phyloP scores from a whole-genome alignment of 2,113 vertebrate species.

The Meriones unguiculatus region DNA sequence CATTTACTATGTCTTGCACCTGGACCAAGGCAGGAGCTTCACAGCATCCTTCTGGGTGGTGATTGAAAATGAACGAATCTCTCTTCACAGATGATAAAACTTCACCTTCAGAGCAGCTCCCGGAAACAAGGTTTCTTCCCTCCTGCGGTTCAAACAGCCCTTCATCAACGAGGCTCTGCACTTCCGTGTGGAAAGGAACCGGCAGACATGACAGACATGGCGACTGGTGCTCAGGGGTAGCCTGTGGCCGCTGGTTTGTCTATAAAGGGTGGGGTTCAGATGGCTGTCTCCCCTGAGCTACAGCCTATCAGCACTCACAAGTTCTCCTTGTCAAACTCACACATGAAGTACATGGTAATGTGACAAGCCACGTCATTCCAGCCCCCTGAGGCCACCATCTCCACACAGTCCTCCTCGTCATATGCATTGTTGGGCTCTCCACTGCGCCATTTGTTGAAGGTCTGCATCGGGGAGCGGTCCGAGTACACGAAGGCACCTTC shows the following conservation, averaged over 20 bases:
- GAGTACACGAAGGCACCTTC: constrained; percentile 96
- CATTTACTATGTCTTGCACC: neutral
- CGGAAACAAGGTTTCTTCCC: constrained; percentile 5
- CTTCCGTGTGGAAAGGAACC: neutral
- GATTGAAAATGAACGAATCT: neutral
- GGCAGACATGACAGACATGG: neutral
- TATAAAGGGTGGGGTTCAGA: neutral
- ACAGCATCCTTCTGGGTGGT: no score
- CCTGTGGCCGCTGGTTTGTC: neutral
- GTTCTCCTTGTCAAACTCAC: constrained; percentile 96
- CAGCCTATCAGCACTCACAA: constrained; percentile 83
- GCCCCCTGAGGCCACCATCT: constrained; percentile 95
- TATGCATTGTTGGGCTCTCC: constrained; percentile 98
- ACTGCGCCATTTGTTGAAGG: constrained; percentile 96
- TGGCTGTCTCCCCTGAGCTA: neutral
- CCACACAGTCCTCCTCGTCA: constrained; percentile 96
- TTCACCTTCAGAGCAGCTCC: neutral
- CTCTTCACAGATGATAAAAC: neutral
- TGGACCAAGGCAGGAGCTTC: neutral
- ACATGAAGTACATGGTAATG: constrained; percentile 97
- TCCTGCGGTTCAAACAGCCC: constrained; percentile 1
- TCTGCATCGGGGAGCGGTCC: constrained; percentile 95
- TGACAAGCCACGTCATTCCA: constrained; percentile 98
- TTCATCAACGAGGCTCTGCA: constrained; percentile 12
- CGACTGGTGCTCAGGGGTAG: neutral